phyloP scores from a whole-genome alignment of 2,113 vertebrate genomes.

The Platichthys stellatus region DNA sequence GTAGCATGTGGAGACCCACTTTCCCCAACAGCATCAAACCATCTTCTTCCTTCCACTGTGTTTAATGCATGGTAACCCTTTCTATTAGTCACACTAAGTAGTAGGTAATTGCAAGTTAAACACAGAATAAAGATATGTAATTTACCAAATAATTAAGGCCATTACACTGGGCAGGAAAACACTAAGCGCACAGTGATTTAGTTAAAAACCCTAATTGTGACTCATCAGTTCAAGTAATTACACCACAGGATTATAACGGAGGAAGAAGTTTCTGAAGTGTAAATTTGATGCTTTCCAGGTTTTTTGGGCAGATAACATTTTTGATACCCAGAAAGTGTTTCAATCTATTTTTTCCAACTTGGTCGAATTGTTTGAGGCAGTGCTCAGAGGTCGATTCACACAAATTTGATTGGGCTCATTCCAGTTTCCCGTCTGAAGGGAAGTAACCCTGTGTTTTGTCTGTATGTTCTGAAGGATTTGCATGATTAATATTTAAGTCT shows the following conservation, averaged over 20 bases:
- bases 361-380: not conserved
- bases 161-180: conserved; percentile 16
- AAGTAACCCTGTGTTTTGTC: not conserved
- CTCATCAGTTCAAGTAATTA: conserved; percentile 25
- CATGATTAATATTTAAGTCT: conserved; percentile 1
- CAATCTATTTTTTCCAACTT: not conserved
- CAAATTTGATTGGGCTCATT: not conserved
- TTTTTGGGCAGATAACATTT: not conserved
- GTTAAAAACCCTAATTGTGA: conserved; percentile 21
- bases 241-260: not conserved
- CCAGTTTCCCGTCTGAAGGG: not conserved
- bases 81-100: conserved; percentile 20
- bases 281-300: not conserved
- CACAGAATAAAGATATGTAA: not conserved
- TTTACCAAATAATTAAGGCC: conserved; percentile 32
- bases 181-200: conserved; percentile 15
- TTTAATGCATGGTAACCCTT: conserved; percentile 4
- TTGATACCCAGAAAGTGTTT: not conserved
- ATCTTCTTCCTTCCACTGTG: not conserved
- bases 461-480: not conserved
- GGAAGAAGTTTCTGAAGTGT: not conserved
- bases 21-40: not conserved
- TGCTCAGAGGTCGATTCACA: not conserved
- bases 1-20: too few species aligned
- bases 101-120: conserved; percentile 13